Percentiles rank a stretch among this genome's conserved stretches.
Conservation (phyloP, 1,140 invertebrate genomes). For the Harpegnathos saltator region DNA sequence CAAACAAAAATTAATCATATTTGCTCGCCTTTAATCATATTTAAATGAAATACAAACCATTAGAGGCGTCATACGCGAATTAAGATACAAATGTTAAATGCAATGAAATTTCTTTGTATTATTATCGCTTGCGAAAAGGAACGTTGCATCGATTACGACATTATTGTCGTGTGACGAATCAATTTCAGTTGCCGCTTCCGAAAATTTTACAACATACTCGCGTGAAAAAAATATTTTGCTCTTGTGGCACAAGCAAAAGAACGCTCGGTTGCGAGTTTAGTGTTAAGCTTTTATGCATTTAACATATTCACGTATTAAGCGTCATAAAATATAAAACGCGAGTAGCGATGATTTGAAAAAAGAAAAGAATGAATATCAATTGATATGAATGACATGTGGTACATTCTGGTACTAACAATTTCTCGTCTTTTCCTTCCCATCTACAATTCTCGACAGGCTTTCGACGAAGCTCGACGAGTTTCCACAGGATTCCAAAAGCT, state of each 20-base stretch:
- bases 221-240: too few relatives aligned
- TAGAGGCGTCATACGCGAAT: constrained; percentile 4
- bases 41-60: too few relatives aligned
- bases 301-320: too few relatives aligned
- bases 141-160: neutral
- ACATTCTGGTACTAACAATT: too few relatives aligned
- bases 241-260: too few relatives aligned
- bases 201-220: neutral
- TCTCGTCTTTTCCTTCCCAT: neutral
- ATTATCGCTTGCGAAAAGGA: neutral
- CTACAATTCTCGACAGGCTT: neutral
- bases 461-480: neutral
- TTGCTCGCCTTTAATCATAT: neutral
- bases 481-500: neutral
- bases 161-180: neutral
- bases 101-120: neutral
- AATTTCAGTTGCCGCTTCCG: neutral
- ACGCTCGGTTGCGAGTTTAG: too few relatives aligned
- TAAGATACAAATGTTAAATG: constrained; percentile 60
- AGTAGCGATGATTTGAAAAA: too few relatives aligned
- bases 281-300: too few relatives aligned
- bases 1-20: constrained; percentile 36
- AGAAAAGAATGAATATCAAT: too few relatives aligned
- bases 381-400: too few relatives aligned
- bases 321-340: too few relatives aligned